Base-by-base conservation (phyloP, 1,140 invertebrate genomes). In the Aphelenchoides avenae region DNA sequence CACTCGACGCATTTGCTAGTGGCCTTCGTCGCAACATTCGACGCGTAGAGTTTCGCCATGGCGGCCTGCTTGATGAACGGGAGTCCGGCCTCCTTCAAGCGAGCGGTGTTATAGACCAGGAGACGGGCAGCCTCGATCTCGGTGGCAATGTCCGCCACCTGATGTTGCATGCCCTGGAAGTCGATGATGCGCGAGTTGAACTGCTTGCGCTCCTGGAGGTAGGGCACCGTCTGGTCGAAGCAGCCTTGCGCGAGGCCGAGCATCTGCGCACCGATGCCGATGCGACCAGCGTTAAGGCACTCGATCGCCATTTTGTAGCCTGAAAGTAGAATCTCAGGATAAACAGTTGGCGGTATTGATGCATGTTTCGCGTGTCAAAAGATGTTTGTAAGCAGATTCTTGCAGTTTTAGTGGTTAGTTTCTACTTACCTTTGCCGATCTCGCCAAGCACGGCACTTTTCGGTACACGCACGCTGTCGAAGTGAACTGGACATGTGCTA, bases 261-360 rank as follows among this genome's bases (percentile, higher is more conserved):
- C 89, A 95, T 94, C 77, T 97, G 92, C 24, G 91, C 86, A 7
- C 85, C 91, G 67, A 97, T 95, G 11, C 91, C 92, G 57, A 96
- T 89, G 64, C 93, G 82, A n/a, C n/a, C 91, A 77, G 92, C 90
- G 80, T 97, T 96, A 9, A 97, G 80, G 78, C 90, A 89, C 60
- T 85, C 87, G 20, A 92, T 92, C 0, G 91, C 90, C 73, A 92
- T 92, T 81, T 93, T 92, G 78, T 96, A 97, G 0, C 91, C 91
- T 69, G 88, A 91, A 74, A 88, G n/a, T n/a, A n/a, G n/a, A n/a
- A n/a, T n/a, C n/a, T n/a, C n/a, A n/a, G n/a, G n/a, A n/a, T n/a
- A n/a, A n/a, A n/a, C n/a, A n/a, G n/a, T n/a, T n/a, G n/a, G n/a
- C n/a, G n/a, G n/a, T n/a, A n/a, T n/a, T n/a, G n/a, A n/a, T n/a